These are phyloP conservation scores for Alexandromys fortis DNA, from an alignment of 2,113 vertebrate genomes.

Conservation along the genomic window DNA sequence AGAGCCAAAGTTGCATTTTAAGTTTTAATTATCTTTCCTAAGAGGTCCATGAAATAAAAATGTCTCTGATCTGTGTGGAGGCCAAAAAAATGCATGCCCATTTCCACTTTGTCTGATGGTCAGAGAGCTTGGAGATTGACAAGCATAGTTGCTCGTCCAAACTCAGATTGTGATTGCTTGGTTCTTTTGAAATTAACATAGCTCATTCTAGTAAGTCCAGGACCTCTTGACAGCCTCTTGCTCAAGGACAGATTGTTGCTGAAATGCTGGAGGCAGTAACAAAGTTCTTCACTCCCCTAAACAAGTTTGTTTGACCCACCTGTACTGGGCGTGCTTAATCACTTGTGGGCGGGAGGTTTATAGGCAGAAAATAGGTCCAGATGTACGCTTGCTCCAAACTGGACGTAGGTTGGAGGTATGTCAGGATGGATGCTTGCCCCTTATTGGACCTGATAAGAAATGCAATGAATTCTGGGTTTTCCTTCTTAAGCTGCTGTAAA, in stretches of 20 bases:
- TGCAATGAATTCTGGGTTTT: neutral
- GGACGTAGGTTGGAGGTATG: neutral
- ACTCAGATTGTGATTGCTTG: too few species aligned
- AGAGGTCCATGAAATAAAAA: neutral
- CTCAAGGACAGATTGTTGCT: neutral
- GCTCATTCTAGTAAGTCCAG: too few species aligned
- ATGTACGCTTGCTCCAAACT: neutral
- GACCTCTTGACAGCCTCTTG: neutral
- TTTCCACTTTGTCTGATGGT: too few species aligned
- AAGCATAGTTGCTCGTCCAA: too few species aligned
- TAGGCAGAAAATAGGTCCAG: neutral
- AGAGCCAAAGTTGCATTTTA: neutral
- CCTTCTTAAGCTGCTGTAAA: neutral
- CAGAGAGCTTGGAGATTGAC: too few species aligned
- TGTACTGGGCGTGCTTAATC: neutral
- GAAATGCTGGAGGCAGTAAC: neutral
- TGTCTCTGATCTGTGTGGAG: neutral
- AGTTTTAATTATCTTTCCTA: neutral
- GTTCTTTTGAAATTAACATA: too few species aligned
- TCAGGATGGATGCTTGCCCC: neutral
- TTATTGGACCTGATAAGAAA: neutral
- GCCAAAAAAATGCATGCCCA: too few species aligned
- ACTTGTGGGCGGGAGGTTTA: neutral
- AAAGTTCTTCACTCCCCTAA: neutral
- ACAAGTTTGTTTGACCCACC: neutral